phyloP scores from a whole-genome alignment of 2,797 vertebrate genomes.

The Muscicapa comitata region DNA sequence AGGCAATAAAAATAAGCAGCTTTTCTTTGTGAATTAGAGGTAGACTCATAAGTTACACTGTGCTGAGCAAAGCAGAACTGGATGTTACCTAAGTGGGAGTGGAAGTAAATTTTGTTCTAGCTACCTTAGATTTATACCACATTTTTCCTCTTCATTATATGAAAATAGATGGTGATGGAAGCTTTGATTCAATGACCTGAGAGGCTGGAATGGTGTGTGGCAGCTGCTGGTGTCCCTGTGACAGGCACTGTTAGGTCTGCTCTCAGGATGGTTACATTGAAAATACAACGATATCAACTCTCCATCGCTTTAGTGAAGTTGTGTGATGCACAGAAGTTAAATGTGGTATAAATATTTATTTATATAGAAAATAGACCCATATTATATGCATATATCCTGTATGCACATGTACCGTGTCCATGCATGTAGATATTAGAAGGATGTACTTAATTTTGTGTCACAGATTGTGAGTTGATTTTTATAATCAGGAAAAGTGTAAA shows the following conservation, averaged over 20 bases:
- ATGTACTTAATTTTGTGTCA: conserved; percentile 28
- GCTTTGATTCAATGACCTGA: neutral
- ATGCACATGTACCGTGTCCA: neutral
- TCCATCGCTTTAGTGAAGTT: neutral
- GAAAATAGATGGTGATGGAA: neutral
- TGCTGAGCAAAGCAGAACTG: conserved; percentile 36
- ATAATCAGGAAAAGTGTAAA: neutral
- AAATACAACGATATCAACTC: neutral
- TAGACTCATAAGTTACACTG: neutral
- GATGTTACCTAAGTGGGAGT: neutral
- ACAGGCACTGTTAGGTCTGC: neutral
- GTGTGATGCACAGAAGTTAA: conserved; percentile 15
- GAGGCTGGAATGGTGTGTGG: neutral
- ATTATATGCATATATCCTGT: conserved; percentile 16
- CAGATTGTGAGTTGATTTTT: conserved; percentile 26
- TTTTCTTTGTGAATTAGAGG: conserved; percentile 25
- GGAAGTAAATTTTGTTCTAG: conserved; percentile 1
- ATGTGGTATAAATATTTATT: conserved; percentile 62
- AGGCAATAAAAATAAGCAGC: conserved; percentile 40
- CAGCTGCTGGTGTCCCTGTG: neutral
- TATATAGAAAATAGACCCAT: neutral
- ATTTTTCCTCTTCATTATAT: neutral
- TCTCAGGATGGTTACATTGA: neutral
- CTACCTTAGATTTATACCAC: conserved; percentile 47
- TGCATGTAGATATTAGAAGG: conserved; percentile 18